Base-by-base conservation (phyloP, 2,888 invertebrate genomes). In the Campoletis raptor region DNA sequence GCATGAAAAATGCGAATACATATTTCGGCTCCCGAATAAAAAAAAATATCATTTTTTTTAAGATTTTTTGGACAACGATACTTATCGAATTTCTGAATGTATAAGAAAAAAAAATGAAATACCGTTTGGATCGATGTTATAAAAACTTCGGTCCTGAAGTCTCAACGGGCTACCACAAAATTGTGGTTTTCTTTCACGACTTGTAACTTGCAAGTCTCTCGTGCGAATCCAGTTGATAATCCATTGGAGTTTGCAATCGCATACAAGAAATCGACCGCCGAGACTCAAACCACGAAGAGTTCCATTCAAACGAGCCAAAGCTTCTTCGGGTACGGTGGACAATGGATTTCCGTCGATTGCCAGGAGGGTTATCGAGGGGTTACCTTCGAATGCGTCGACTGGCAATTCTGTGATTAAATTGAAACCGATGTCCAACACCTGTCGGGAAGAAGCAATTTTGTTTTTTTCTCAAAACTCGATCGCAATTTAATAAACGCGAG, bases 321-420 rank as follows among this genome's bases (percentile, higher is more conserved):
- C 97, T 89, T 96, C 96, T 91, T 96, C 97, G 0, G 98, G 97
- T 67, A 98, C 97, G 0, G 98, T 98, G 7, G 97, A 96, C 90
- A 98, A 94, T 3, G 98, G 98, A 95, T 98, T 98, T 70, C 98
- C 98, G 92, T 98, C 98, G 90, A 98, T 95, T 12, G 98, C 98
- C 85, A 98, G 94, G 78, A 98, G 95, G 0, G 98, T 98, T 89
- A 98, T 96, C 40, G 97, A 97, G 0, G 97, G 97, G 94, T 98
- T 98, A 81, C 96, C 97, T 85, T 96, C 94, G 93, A 98, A 98
- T 0, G 98, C 97, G 85, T 97, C 96, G 73, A 95, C 95, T 12
- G 98, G 98, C 89, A 98, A 94, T 90, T 97, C 96, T 69, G 97
- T 97, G 88, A 98, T 95, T 89, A 98, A 95, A 95, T 98, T 98